Conservation (phyloP, 2,797 vertebrate genomes). For the Aplochiton taeniatus region DNA sequence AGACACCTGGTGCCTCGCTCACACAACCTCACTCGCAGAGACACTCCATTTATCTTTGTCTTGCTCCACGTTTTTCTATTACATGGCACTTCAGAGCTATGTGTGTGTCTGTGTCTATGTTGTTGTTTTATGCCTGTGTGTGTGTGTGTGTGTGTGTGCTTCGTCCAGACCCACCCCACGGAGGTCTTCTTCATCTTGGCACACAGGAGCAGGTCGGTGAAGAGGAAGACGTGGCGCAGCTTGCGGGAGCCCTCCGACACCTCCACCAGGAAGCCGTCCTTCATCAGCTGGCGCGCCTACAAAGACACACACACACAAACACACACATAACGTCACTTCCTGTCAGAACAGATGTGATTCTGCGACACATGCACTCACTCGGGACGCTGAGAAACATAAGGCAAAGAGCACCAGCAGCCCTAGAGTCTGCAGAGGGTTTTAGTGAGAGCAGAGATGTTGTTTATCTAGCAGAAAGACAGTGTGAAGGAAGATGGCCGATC, state of each 20-base stretch:
- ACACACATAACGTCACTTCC: slow-evolving; percentile 28
- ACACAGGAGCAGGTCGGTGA: slow-evolving; percentile 95
- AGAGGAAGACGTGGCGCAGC: slow-evolving; percentile 96
- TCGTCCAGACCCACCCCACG: slow-evolving; percentile 82
- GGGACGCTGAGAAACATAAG: no score
- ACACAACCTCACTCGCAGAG: slow-evolving; percentile 7
- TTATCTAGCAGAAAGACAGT: not conserved
- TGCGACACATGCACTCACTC: not conserved
- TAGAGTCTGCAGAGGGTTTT: no score
- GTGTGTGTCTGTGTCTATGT: not conserved
- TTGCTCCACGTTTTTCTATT: no score
- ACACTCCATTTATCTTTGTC: not conserved
- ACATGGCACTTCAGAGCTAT: not conserved
- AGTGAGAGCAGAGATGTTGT: no score
- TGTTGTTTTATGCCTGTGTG: not conserved
- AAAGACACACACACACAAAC: slow-evolving; percentile 21
- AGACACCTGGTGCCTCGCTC: slow-evolving; percentile 1
- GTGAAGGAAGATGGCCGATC: not conserved
- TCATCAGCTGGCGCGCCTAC: slow-evolving; percentile 93
- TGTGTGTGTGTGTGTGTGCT: not conserved
- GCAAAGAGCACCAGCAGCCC: no score
- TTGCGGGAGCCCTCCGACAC: slow-evolving; percentile 94
- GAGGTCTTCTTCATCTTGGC: slow-evolving; percentile 96
- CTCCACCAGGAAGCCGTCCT: slow-evolving; percentile 97
- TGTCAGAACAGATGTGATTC: slow-evolving; percentile 4